Percentiles rank a stretch among this genome's conserved stretches.
Conservation (phyloP, 2,797 vertebrate genomes). For the Rhinogobio ventralis region DNA sequence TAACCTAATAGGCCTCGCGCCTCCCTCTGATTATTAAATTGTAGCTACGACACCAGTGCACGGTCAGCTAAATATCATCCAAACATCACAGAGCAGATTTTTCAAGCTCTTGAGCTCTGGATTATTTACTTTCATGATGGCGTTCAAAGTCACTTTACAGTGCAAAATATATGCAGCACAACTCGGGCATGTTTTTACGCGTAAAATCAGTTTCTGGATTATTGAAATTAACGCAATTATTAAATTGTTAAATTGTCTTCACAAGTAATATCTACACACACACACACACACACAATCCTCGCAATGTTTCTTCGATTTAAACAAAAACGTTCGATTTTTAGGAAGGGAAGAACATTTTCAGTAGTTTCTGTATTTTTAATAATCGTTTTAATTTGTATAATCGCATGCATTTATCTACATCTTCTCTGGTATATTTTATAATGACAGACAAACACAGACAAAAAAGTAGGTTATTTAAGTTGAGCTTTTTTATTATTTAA, state of each 20-base stretch:
- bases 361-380: neutral
- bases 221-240: neutral
- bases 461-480: neutral
- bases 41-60: neutral
- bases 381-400: neutral
- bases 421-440: neutral
- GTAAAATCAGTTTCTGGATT: neutral
- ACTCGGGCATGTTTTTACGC: neutral
- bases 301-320: neutral
- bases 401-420: no score
- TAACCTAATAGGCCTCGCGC: slow-evolving; percentile 35
- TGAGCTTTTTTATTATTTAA: neutral
- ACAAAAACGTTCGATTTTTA: neutral
- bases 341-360: no score
- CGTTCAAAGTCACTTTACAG: neutral
- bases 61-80: neutral
- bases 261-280: neutral
- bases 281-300: no score
- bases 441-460: neutral
- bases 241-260: neutral
- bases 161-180: neutral
- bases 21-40: slow-evolving; percentile 28
- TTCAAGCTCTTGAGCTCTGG: neutral
- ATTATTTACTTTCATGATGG: neutral
- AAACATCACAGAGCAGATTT: neutral